These are phyloP conservation scores for Plectropomus leopardus DNA, from an alignment of 2,113 vertebrate genomes.

Conservation along the genomic window DNA sequence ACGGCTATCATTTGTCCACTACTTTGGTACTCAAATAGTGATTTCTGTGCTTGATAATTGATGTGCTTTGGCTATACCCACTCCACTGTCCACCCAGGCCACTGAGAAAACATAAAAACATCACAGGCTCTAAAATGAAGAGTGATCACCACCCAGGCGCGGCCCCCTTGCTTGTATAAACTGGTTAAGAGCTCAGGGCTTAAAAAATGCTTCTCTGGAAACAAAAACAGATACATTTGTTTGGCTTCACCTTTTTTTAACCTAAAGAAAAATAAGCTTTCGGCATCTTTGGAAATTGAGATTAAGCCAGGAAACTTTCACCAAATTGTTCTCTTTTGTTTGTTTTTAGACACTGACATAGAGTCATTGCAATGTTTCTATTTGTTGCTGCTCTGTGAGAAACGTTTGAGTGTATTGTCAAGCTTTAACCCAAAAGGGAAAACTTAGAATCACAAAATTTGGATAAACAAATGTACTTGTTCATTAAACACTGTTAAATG, in stretches of 20 bases:
- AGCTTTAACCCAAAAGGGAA: background rate
- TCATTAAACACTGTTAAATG: background rate
- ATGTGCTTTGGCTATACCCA: constrained; percentile 52
- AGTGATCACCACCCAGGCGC: constrained; percentile 33
- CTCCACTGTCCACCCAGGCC: constrained; percentile 33
- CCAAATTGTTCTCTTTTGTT: background rate
- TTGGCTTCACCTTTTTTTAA: background rate
- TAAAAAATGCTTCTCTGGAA: background rate
- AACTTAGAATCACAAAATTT: background rate
- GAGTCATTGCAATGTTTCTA: too few species aligned
- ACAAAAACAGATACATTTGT: constrained; percentile 37
- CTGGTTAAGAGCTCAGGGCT: constrained; percentile 20
- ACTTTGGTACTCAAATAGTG: constrained; percentile 62
- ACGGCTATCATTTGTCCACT: constrained; percentile 62
- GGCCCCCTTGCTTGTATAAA: constrained; percentile 1
- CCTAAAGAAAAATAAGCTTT: constrained; percentile 7
- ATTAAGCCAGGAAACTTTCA: background rate
- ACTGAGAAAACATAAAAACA: constrained; percentile 54
- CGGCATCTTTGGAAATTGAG: constrained; percentile 4
- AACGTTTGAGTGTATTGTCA: background rate
- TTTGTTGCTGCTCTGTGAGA: background rate
- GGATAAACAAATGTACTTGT: background rate
- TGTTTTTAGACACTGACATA: background rate
- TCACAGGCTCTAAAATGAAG: constrained; percentile 48
- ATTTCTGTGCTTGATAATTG: constrained; percentile 62